Percentiles rank a stretch among this genome's conserved stretches.
Conservation (phyloP, 2,888 invertebrate genomes). For the Drosophila cracens region DNA sequence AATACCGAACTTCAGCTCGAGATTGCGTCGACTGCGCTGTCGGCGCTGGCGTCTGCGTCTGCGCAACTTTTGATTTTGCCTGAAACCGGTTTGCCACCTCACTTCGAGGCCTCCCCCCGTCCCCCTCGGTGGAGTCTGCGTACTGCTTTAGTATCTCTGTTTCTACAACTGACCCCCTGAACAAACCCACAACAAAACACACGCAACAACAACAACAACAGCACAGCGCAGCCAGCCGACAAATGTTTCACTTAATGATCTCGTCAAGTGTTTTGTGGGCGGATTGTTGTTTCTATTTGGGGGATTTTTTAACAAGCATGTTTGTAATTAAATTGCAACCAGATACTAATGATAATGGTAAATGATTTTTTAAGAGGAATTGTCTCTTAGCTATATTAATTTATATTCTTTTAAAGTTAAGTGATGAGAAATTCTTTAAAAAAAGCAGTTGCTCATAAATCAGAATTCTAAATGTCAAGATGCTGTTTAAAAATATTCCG, state of each 20-base stretch:
- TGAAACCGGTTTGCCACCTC: constrained; percentile 68
- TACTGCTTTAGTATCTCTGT: constrained; percentile 28
- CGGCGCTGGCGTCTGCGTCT: constrained; percentile 51
- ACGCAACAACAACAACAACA: constrained; percentile 1
- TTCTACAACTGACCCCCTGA: constrained; percentile 55
- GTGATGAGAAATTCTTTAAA: not conserved
- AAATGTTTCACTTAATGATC: constrained; percentile 61
- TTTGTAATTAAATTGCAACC: constrained; percentile 3
- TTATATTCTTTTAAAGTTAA: not conserved
- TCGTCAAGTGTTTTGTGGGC: constrained; percentile 54
- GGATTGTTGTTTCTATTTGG: constrained; percentile 8
- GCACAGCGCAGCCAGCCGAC: constrained; percentile 43
- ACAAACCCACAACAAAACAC: constrained; percentile 38
- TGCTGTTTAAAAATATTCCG: not conserved
- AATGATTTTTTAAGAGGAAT: not conserved
- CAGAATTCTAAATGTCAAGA: not conserved
- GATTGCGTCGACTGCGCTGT: constrained; percentile 34
- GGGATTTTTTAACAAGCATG: not conserved
- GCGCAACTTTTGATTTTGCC: constrained; percentile 80
- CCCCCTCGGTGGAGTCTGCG: constrained; percentile 43
- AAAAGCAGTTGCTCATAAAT: not conserved
- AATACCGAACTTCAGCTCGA: constrained; percentile 29
- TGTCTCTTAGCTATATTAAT: not conserved
- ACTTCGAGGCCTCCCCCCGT: constrained; percentile 25
- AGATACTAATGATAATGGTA: not conserved